Evolutionary conservation across 2,888 invertebrate genomes (phyloP).

Genomic region (Apamea sordens): DNA sequence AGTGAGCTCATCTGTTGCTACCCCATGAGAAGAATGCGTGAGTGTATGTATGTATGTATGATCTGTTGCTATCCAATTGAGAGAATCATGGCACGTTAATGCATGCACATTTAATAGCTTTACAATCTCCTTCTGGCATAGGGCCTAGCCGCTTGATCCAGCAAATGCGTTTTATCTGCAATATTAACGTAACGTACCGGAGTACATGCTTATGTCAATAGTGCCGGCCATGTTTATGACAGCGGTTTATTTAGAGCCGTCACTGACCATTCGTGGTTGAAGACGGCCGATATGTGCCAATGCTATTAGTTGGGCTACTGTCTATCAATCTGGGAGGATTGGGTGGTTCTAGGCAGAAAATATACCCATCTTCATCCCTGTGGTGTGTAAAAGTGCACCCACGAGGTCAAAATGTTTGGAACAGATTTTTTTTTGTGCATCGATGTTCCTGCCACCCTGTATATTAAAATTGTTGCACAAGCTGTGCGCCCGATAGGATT

Average conservation of each 20-base stretch:
- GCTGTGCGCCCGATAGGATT: background rate
- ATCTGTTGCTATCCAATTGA: background rate
- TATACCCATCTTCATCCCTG: background rate
- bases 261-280: constrained; percentile 46
- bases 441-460: background rate
- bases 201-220: constrained; percentile 40
- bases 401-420: background rate
- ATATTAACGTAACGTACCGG: constrained; percentile 9
- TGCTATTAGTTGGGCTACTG: constrained; percentile 24
- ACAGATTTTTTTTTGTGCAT: no score
- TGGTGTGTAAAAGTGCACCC: background rate
- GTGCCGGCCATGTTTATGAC: constrained; percentile 43
- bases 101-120: constrained; percentile 4
- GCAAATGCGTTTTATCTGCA: constrained; percentile 44
- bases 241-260: constrained; percentile 47
- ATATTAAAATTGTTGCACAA: background rate
- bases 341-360: background rate
- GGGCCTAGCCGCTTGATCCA: constrained; percentile 18
- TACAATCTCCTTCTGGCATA: constrained; percentile 25
- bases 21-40: background rate
- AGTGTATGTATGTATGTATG: background rate
- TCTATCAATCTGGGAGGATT: constrained; percentile 2
- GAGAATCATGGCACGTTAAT: background rate
- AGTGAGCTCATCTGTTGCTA: background rate
- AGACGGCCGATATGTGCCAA: constrained; percentile 35